Evolutionary conservation across 1,140 invertebrate genomes (phyloP).

Genomic region (Pseudoatta argentina): DNA sequence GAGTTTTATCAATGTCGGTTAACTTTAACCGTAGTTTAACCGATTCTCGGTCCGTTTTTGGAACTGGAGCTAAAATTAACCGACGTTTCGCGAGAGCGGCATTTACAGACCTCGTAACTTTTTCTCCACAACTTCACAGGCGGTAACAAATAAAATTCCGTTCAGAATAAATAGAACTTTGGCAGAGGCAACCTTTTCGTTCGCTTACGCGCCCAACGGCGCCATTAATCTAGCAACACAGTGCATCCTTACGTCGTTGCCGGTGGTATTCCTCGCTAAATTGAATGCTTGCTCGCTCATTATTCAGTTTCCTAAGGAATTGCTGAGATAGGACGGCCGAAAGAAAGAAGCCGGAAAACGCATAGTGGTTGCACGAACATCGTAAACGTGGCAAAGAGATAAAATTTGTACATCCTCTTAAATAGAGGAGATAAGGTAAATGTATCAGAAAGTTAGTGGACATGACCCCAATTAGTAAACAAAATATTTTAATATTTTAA

Average conservation of each 20-base stretch:
- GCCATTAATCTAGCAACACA: conserved; percentile 24
- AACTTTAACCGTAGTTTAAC: not conserved
- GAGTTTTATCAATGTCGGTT: conserved; percentile 17
- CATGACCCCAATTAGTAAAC: no score
- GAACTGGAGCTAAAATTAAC: conserved; percentile 32
- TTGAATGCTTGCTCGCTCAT: conserved; percentile 41
- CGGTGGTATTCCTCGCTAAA: conserved; percentile 32
- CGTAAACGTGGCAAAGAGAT: not conserved
- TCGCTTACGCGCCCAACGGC: not conserved
- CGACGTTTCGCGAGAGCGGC: conserved; percentile 6
- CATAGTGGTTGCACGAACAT: not conserved
- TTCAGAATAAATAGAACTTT: conserved; percentile 47
- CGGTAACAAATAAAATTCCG: conserved; percentile 46
- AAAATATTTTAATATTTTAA: no score
- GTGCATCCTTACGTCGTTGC: conserved; percentile 1
- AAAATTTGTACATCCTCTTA: conserved; percentile 6
- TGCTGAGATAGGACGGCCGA: not conserved
- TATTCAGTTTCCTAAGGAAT: conserved; percentile 41
- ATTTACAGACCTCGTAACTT: conserved; percentile 18
- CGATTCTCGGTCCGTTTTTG: not conserved
- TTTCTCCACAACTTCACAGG: not conserved
- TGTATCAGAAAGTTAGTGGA: no score
- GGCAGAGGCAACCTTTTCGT: not conserved
- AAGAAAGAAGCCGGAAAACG: not conserved
- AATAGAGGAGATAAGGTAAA: no score